phyloP scores from a whole-genome alignment of 2,113 vertebrate species.

The Chlamydotis undulata region DNA sequence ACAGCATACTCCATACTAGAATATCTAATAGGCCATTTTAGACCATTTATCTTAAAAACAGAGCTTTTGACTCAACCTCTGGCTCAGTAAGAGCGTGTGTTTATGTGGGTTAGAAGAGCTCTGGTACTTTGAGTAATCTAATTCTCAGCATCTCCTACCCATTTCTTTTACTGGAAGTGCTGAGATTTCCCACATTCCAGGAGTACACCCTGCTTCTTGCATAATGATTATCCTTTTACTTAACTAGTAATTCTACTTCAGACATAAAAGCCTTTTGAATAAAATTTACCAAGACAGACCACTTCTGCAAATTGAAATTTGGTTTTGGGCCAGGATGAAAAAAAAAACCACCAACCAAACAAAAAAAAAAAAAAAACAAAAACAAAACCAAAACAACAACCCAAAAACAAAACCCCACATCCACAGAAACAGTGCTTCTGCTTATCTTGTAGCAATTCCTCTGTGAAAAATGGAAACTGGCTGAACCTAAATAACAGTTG shows the following conservation, averaged over 20 bases:
- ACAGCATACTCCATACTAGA: background rate
- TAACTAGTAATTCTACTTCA: background rate
- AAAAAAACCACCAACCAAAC: too few species aligned
- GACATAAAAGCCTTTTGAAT: background rate
- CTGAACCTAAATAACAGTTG: background rate
- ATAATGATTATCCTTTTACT: background rate
- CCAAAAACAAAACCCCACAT: too few species aligned
- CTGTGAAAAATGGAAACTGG: background rate
- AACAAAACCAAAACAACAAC: too few species aligned
- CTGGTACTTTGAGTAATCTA: background rate
- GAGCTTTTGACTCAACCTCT: background rate
- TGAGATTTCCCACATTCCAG: background rate
- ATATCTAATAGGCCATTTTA: background rate
- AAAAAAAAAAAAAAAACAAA: too few species aligned
- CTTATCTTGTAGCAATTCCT: background rate
- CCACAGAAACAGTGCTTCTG: background rate
- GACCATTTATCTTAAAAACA: background rate
- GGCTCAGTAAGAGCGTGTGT: background rate
- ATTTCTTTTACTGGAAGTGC: background rate
- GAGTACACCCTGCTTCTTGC: rapidly evolving
- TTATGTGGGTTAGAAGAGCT: background rate
- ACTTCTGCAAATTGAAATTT: background rate
- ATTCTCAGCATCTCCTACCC: background rate
- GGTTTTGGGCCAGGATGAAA: background rate
- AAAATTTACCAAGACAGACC: background rate